These are phyloP conservation scores for Eurytemora carolleeae DNA, from an alignment of 1,140 invertebrate species.

Conservation along the genomic window DNA sequence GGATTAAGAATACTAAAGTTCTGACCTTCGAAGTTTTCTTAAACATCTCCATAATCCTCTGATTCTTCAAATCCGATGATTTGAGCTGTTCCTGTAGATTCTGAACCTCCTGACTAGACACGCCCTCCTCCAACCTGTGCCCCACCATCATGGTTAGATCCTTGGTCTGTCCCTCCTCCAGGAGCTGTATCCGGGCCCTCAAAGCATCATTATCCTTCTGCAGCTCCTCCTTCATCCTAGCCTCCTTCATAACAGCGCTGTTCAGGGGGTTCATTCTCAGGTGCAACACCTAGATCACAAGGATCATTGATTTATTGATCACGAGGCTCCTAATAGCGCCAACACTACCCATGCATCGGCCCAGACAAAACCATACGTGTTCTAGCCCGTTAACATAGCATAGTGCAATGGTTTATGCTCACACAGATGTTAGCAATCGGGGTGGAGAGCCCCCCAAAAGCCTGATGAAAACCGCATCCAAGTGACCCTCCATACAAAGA, in stretches of 20 bases:
- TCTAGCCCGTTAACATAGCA: too few relatives aligned
- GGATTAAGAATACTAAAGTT: too few relatives aligned
- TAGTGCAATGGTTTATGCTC: too few relatives aligned
- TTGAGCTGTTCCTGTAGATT: background rate
- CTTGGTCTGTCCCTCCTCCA: background rate
- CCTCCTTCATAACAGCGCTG: background rate
- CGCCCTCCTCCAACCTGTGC: background rate
- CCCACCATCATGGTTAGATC: background rate
- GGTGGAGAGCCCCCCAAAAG: too few relatives aligned
- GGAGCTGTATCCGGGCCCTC: background rate
- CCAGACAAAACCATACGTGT: too few relatives aligned
- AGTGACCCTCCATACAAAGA: too few relatives aligned
- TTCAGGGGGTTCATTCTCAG: background rate
- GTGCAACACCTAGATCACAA: too few relatives aligned
- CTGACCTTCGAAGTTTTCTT: background rate
- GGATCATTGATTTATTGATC: too few relatives aligned
- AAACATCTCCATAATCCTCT: background rate
- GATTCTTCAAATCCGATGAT: background rate
- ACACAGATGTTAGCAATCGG: too few relatives aligned
- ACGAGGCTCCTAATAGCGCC: too few relatives aligned
- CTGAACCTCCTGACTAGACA: background rate
- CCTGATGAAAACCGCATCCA: too few relatives aligned
- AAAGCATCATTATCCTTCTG: background rate
- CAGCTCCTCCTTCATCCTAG: background rate
- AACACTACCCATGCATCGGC: too few relatives aligned